A percentile compares a stretch with the other conserved stretches of the same genome.
Evolutionary conservation across 2,113 vertebrate genomes (phyloP).

Genomic region (Petaurus breviceps): DNA sequence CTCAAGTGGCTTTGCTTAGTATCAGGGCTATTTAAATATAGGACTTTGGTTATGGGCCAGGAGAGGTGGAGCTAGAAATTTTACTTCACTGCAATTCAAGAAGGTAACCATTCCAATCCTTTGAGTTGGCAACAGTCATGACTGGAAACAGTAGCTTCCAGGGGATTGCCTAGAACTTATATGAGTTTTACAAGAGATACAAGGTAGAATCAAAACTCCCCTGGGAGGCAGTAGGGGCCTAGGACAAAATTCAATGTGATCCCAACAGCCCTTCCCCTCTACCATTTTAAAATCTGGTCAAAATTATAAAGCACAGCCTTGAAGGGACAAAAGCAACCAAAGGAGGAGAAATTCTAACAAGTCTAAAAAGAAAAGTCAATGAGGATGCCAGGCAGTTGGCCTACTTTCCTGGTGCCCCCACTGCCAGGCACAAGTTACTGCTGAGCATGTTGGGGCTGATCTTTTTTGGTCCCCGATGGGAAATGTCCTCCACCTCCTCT

Average conservation of each 20-base stretch:
- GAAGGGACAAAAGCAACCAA: background rate
- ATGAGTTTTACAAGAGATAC: slow-evolving; percentile 20
- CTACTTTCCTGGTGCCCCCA: background rate
- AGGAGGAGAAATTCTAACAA: background rate
- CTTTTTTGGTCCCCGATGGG: background rate
- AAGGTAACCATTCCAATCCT: slow-evolving; percentile 34
- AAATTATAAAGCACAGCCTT: background rate
- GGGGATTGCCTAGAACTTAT: background rate
- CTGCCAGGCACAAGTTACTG: background rate
- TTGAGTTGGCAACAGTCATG: slow-evolving; percentile 42
- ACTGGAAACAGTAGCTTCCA: slow-evolving; percentile 24
- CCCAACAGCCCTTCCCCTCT: background rate
- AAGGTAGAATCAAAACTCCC: background rate
- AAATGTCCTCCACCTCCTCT: background rate
- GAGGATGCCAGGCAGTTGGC: background rate
- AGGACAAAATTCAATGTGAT: slow-evolving; percentile 48
- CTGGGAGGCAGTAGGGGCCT: background rate
- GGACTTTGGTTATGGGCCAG: slow-evolving; percentile 70
- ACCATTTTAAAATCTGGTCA: background rate
- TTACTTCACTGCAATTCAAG: slow-evolving; percentile 70
- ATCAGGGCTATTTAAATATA: slow-evolving; percentile 75
- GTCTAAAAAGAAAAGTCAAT: background rate
- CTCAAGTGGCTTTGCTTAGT: slow-evolving; percentile 74
- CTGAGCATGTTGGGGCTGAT: background rate
- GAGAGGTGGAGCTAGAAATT: slow-evolving; percentile 30